A percentile compares a stretch with the other conserved stretches of the same genome.
phyloP scores from a whole-genome alignment of 2,888 invertebrate genomes.

The Alviniconcha strummeri region DNA sequence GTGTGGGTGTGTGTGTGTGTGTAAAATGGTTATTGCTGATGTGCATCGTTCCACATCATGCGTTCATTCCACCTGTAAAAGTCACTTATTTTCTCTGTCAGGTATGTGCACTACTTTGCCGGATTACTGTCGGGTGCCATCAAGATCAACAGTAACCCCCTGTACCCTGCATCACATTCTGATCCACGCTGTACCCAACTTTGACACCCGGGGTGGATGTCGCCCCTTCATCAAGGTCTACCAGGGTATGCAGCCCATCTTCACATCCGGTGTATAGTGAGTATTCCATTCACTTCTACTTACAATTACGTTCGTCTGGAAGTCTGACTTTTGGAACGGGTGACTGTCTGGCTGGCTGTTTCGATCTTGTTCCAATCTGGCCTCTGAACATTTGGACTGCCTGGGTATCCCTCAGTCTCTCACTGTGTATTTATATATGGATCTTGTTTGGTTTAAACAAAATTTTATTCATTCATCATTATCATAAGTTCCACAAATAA shows the following conservation, averaged over 20 bases:
- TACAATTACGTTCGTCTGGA: not conserved
- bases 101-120: constrained; percentile 94
- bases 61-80: too few relatives aligned
- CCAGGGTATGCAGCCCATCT: constrained; percentile 91
- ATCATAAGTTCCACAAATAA: too few relatives aligned
- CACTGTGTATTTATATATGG: too few relatives aligned
- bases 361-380: too few relatives aligned
- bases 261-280: constrained; percentile 87
- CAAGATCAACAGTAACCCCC: constrained; percentile 89
- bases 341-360: too few relatives aligned
- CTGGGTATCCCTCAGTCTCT: too few relatives aligned
- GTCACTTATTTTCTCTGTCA: constrained; percentile 70
- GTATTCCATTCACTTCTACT: constrained; percentile 46
- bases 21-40: too few relatives aligned
- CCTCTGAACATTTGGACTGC: too few relatives aligned
- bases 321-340: not conserved
- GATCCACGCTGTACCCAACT: constrained; percentile 88
- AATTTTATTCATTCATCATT: too few relatives aligned
- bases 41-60: too few relatives aligned
- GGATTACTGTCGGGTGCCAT: constrained; percentile 91
- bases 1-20: too few relatives aligned
- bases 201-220: constrained; percentile 78
- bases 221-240: constrained; percentile 81
- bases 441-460: too few relatives aligned
- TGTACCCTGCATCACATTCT: constrained; percentile 90